Percentiles rank a stretch among this genome's conserved stretches.
phyloP scores from a whole-genome alignment of 1,140 invertebrate genomes.

The Meloidogyne exigua region DNA sequence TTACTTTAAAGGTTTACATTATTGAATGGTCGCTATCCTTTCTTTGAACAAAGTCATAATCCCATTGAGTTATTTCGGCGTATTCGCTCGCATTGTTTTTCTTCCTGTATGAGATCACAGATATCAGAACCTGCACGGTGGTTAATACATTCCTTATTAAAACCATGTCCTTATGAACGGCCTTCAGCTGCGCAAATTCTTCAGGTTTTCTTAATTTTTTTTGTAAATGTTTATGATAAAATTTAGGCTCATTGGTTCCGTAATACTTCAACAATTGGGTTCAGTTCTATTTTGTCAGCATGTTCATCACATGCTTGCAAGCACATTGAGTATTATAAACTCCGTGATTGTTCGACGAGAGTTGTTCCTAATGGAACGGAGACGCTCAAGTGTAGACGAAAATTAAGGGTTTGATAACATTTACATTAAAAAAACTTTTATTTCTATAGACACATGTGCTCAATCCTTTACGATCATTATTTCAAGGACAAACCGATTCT shows the following conservation, averaged over 20 bases:
- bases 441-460: background rate
- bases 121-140: conserved; percentile 23
- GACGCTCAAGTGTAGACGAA: background rate
- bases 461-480: background rate
- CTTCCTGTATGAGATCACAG: conserved; percentile 16
- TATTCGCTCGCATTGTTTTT: conserved; percentile 30
- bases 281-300: background rate
- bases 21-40: conserved; percentile 73
- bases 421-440: background rate
- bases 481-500: background rate
- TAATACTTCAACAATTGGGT: background rate
- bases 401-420: background rate
- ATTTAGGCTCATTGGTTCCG: background rate
- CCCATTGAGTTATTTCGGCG: conserved; percentile 35
- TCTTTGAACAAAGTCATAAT: conserved; percentile 32
- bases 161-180: conserved; percentile 18
- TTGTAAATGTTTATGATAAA: background rate
- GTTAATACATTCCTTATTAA: conserved; percentile 28
- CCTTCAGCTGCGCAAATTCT: conserved; percentile 29
- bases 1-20: conserved; percentile 64
- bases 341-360: background rate
- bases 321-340: background rate
- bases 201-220: background rate
- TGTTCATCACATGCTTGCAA: background rate
- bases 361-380: background rate